phyloP scores from a whole-genome alignment of 2,797 vertebrate genomes.

The Trachurus trachurus region DNA sequence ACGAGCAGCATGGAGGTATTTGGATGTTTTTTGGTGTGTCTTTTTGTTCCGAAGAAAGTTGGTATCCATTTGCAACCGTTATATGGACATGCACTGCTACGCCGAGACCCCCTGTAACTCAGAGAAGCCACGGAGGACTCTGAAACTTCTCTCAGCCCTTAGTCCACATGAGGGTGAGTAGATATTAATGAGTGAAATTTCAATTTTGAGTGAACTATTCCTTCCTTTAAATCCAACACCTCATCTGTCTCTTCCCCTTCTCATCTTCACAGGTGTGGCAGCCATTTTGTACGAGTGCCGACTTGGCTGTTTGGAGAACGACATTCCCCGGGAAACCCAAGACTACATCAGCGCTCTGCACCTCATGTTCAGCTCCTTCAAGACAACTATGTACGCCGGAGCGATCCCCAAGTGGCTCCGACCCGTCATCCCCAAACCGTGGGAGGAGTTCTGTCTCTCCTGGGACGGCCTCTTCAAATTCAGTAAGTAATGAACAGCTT shows the following conservation, averaged over 20 bases:
- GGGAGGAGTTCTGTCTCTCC: constrained; percentile 94
- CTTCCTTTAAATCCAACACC: too few species aligned
- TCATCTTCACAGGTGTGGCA: constrained; percentile 86
- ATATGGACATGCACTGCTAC: too few species aligned
- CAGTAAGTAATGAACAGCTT: constrained; percentile 70
- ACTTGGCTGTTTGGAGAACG: constrained; percentile 91
- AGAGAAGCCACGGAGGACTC: too few species aligned
- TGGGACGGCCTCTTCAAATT: constrained; percentile 92
- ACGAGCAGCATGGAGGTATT: too few species aligned
- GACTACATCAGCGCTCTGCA: constrained; percentile 93
- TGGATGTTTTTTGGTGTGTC: too few species aligned
- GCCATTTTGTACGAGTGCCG: constrained; percentile 92
- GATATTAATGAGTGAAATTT: too few species aligned
- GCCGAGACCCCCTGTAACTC: too few species aligned
- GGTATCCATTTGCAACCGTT: too few species aligned
- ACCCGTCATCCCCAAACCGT: constrained; percentile 92
- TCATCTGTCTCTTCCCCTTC: background rate
- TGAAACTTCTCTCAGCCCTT: too few species aligned
- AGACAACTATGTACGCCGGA: constrained; percentile 97
- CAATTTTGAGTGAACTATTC: too few species aligned
- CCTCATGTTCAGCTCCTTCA: constrained; percentile 97
- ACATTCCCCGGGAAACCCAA: constrained; percentile 88
- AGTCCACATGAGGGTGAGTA: too few species aligned
- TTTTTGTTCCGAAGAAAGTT: too few species aligned
- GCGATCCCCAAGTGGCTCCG: constrained; percentile 96